Base-by-base conservation (phyloP, 2,797 vertebrate species). In the Argentina silus region DNA sequence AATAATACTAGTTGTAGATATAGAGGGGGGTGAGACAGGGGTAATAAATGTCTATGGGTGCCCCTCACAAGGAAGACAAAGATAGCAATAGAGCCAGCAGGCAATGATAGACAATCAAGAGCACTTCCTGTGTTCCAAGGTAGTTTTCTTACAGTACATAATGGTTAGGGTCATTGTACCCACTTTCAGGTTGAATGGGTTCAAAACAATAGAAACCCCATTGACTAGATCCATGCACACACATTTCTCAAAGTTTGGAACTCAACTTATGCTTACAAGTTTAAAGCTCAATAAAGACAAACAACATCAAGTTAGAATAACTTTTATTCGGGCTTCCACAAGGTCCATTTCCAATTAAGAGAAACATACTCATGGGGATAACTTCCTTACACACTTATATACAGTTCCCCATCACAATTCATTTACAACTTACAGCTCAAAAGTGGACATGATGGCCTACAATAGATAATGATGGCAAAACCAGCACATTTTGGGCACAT, bases 401-500 rank as follows among this genome's bases (percentile, higher is more conserved):
- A 88, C 72, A 85, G 45, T 60, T 72, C 56, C 61, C 64, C 69
- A 62, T 66, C 17, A 36, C 53, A 67, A 23, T 72, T 66, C 72
- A 64, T 45, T 65, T 69, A 77, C 70, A 83, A 76, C 64, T 75
- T 67, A 44, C n/a, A 75, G 15, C 6, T 72, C 14, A 70, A 12
- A 78, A 21, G 51, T 70, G 60, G 21, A n/a, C 23, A 65, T 23
- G 23, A 72, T 50, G 48, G 65, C 15, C 70, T 62, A 62, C 36
- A 17, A 42, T 21, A 66, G 44, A 56, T 70, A 83, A 62, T 63
- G 51, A 36, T 19, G 74, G 76, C 23, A 72, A 70, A 70, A 57
- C 55, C 21, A 73, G 80, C 42, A 82, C 36, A 84, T 60, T 86
- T 81, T 85, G 89, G 82, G 87, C 84, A 92, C 91, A 92, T 91